Evolutionary conservation across 2,797 vertebrate species (phyloP).

Genomic region (Chaetodon trifasciatus): DNA sequence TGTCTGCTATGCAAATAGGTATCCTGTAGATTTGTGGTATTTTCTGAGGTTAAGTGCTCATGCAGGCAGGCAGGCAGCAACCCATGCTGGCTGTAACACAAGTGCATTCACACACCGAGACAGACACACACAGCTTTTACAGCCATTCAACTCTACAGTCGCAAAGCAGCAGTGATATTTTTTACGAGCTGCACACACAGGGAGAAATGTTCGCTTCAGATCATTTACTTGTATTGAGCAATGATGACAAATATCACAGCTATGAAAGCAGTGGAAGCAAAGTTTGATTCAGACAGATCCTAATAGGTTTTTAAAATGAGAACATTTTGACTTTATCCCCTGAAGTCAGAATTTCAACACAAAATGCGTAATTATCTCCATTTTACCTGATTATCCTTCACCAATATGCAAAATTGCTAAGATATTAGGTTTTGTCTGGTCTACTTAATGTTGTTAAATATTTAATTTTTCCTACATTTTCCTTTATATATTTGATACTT

Average conservation of each 20-base stretch:
- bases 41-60: slow-evolving; percentile 44
- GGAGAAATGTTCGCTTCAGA: slow-evolving; percentile 34
- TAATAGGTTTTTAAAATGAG: not conserved
- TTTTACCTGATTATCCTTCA: not conserved
- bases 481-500: not conserved
- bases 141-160: slow-evolving; percentile 50
- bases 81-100: slow-evolving; percentile 22
- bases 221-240: slow-evolving; percentile 31
- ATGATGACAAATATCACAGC: slow-evolving; percentile 11
- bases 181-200: slow-evolving; percentile 61
- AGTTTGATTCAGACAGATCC: slow-evolving; percentile 9
- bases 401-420: too few relatives aligned
- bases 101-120: slow-evolving; percentile 11
- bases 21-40: slow-evolving; percentile 47
- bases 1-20: slow-evolving; percentile 50
- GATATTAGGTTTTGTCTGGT: not conserved
- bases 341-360: not conserved
- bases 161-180: slow-evolving; percentile 59
- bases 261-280: slow-evolving; percentile 12
- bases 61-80: slow-evolving; percentile 49
- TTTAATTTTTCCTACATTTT: not conserved
- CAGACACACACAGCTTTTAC: slow-evolving; percentile 45
- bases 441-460: not conserved
- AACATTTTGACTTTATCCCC: not conserved
- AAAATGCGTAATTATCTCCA: not conserved